Percentiles rank a stretch among this genome's conserved stretches.
These are phyloP conservation scores for Caracal caracal DNA, from an alignment of 2,113 vertebrate genomes.

Conservation along the genomic window DNA sequence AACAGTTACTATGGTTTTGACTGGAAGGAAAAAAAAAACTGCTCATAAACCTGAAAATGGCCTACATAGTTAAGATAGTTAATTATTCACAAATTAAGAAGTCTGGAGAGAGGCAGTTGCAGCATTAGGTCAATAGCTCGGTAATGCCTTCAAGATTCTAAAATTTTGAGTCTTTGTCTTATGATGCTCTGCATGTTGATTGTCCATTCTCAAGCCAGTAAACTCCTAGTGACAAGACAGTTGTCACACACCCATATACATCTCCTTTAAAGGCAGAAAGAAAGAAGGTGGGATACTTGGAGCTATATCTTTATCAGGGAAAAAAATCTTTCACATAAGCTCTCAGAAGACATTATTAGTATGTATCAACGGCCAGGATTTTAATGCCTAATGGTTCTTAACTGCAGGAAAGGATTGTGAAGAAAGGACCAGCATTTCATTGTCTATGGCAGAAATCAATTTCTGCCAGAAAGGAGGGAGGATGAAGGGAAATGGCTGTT, in stretches of 20 bases:
- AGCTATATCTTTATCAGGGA: neutral
- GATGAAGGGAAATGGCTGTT: neutral
- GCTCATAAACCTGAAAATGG: neutral
- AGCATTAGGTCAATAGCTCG: fast-evolving
- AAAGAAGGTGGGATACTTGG: neutral
- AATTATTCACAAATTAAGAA: neutral
- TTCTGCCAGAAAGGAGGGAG: slow-evolving; percentile 7
- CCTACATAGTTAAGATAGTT: neutral
- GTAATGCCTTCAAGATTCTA: no score
- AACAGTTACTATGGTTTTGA: neutral
- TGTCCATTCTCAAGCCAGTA: neutral
- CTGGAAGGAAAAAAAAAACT: neutral
- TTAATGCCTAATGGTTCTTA: neutral
- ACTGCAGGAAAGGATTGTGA: neutral
- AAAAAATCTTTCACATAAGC: neutral
- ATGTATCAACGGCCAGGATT: neutral
- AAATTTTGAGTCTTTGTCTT: neutral
- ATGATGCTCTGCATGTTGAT: neutral
- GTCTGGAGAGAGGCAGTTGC: neutral
- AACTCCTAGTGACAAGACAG: neutral
- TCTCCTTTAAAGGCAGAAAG: neutral
- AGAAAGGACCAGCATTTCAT: neutral
- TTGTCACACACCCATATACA: neutral
- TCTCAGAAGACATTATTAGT: neutral
- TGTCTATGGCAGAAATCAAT: neutral